Conservation (phyloP, 2,797 vertebrate species). For the Eutrigla gurnardus region DNA sequence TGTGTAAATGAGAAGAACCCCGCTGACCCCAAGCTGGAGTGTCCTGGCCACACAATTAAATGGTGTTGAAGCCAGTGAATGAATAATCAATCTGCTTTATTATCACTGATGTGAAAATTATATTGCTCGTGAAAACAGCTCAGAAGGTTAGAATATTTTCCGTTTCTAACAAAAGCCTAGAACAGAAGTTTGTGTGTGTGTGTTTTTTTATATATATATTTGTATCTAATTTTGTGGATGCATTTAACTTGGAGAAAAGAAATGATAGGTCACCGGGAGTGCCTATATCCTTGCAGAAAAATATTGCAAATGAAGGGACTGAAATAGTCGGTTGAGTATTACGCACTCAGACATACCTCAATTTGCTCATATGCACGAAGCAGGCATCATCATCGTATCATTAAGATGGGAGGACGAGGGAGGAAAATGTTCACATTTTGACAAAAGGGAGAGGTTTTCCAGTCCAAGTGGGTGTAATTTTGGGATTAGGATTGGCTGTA, state of each 20-base stretch:
- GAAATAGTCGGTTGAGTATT: slow-evolving; percentile 35
- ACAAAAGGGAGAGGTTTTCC: slow-evolving; percentile 71
- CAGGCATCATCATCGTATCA: slow-evolving; percentile 47
- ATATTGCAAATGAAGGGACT: slow-evolving; percentile 11
- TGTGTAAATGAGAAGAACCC: slow-evolving; percentile 76
- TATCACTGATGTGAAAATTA: slow-evolving; percentile 78
- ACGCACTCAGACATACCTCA: slow-evolving; percentile 38
- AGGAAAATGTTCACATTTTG: slow-evolving; percentile 72
- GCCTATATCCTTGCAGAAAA: slow-evolving; percentile 15
- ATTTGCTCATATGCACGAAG: slow-evolving; percentile 41
- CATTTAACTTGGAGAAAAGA: slow-evolving; percentile 1
- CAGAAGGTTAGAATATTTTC: slow-evolving; percentile 51
- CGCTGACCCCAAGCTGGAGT: slow-evolving; percentile 73
- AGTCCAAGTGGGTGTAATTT: slow-evolving; percentile 80
- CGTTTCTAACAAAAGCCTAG: slow-evolving; percentile 47
- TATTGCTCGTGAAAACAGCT: slow-evolving; percentile 55
- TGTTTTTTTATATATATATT: slow-evolving; percentile 10
- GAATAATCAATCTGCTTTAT: slow-evolving; percentile 81
- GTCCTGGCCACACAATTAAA: slow-evolving; percentile 81
- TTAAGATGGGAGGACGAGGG: slow-evolving; percentile 42
- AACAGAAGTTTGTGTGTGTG: slow-evolving; percentile 2
- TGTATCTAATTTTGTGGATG: slow-evolving; percentile 33
- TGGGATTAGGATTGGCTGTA: slow-evolving; percentile 78
- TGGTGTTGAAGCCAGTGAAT: slow-evolving; percentile 80
- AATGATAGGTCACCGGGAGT: slow-evolving; percentile 3